phyloP scores from a whole-genome alignment of 2,797 vertebrate species.

The Avahi laniger region DNA sequence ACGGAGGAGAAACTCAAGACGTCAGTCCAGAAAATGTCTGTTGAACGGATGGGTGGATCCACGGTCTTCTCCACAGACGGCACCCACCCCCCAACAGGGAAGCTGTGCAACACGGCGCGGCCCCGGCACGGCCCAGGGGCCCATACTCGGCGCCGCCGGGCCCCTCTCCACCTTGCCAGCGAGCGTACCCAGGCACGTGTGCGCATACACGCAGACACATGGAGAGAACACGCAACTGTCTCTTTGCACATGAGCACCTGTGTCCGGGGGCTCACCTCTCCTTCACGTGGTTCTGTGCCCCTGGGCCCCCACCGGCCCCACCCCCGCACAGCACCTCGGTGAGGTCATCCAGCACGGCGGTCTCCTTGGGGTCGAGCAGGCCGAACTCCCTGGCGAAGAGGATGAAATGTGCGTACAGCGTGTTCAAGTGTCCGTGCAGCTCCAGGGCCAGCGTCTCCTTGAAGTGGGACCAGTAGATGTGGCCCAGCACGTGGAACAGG shows the following conservation, averaged over 20 bases:
- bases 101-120: constrained; percentile 34
- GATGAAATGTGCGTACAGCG: constrained; percentile 98
- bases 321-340: constrained; percentile 95
- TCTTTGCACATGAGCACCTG: constrained; percentile 42
- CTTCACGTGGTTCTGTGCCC: constrained; percentile 97
- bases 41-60: neutral
- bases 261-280: constrained; percentile 93
- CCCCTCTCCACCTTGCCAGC: neutral
- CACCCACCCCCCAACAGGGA: constrained; percentile 71
- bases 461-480: constrained; percentile 99
- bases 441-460: constrained; percentile 97
- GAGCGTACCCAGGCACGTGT: neutral
- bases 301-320: constrained; percentile 83
- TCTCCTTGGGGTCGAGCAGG: constrained; percentile 99
- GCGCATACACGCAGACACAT: neutral
- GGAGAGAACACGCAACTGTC: neutral
- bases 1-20: constrained; percentile 5
- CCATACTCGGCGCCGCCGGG: neutral
- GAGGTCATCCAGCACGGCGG: constrained; percentile 98
- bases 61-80: constrained; percentile 77
- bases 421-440: constrained; percentile 99
- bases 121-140: neutral
- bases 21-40: constrained; percentile 57
- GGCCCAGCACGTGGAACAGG: constrained; percentile 97
- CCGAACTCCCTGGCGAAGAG: constrained; percentile 99